Evolutionary conservation across 2,113 vertebrate species (phyloP), one percentile per base, ranked within the genome.

Genomic region (Phoxinus phoxinus): DNA sequence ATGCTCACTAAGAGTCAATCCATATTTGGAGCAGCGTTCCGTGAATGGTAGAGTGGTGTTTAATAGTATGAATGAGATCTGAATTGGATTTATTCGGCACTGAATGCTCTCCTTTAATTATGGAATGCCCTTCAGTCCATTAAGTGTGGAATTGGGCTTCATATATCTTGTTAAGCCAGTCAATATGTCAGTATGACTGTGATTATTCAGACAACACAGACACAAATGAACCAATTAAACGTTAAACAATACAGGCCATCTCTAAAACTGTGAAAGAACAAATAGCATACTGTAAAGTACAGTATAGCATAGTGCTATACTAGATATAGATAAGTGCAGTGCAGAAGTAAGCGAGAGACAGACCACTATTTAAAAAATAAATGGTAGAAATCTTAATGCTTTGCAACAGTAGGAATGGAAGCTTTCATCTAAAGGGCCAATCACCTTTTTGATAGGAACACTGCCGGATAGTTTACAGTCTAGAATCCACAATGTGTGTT

Each of bases 1-100:
- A 89, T 58, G 12, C 44, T 85, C 82, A 80, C 69, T 83, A 56
- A 89, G 69, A 89, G 71, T 81, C 79, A 51, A 75, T 87, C 85
- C 76, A 85, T 86, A 58, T 85, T 87, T 87, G 78, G 46, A 75
- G n/a, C 21, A 27, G 82, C 25, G 65, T 53, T 44, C n/a, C 3
- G 44, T 44, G 56, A 81, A 44, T 61, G 35, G 21, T 13, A 79
- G 32, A 79, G 32, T 51, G 35, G 23, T 41, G 56, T 79, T 41
- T 78, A 78, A 78, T 41, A 79, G 76, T 41, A 79, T 81, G 59
- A 81, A 65, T 30, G n/a, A 21, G 59, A 46, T 65, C 58, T 11
- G 58, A 46, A 81, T 81, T 79, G 53, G 32, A 79, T 79, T 78
- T 61, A 79, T 79, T 79, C 23, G 27, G 56, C 32, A 8, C 23